Evolutionary conservation across 2,797 vertebrate species (phyloP), one percentile per base, ranked within the genome.

Genomic region (Danio aesculapii): DNA sequence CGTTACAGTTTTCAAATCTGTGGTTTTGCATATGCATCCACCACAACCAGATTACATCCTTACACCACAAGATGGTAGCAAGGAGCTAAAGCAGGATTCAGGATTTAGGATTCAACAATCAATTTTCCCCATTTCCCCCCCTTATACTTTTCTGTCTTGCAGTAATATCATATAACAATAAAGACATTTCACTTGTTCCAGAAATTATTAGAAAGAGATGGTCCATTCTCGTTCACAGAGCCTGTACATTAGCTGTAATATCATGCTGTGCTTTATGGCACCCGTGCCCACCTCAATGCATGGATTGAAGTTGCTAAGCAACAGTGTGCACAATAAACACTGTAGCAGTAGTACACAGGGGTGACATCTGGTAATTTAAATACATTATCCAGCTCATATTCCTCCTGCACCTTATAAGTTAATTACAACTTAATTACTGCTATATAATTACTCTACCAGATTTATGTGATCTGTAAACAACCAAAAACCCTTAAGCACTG

Each of bases 11-110:
- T 17, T 2, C 43, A 14, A 16, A 30, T 30, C 19, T 39, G 12
- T 16, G 39, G 16, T 12, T 55, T 43, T 64, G 19, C 14, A 12
- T 55, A 13, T 57, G 7, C 43, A 47, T 55, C 59, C 49, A 78
- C 74, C 79, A 75, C 83, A 74, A 49, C 69, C 69, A 63, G 13
- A 10, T 14, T 70, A 19, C n/a, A 77, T 16, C 72, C 66, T 70
- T 17, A 44, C 16, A 50, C 69, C 81, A 86, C 78, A 76, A 77
- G 84, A 79, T 84, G 81, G 81, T 14, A 83, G 83, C 78, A 83
- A 49, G n/a, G 75, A 53, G 61, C 55, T 79, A 53, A 76, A 59
- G 66, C 4, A 68, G 8, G 58, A 9, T 11, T 12, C 14, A 30
- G 30, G 30, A 9, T 11, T 12, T 10, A 30, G 30, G 30, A 30